phyloP scores from a whole-genome alignment of 2,113 vertebrate genomes.

The Rhinopomastus cyanomelas region DNA sequence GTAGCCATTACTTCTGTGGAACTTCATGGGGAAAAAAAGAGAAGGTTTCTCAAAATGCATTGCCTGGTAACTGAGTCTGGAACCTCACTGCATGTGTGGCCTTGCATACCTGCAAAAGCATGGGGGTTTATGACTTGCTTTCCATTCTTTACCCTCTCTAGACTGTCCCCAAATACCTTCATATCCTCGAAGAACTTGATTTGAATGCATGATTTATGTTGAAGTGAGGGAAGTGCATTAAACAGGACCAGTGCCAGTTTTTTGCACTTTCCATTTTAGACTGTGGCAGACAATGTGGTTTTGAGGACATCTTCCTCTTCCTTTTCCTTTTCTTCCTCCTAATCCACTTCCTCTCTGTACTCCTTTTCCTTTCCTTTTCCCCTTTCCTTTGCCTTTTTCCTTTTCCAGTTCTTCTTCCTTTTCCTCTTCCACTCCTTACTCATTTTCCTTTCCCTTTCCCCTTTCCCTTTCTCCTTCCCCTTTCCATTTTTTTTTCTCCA shows the following conservation, averaged over 20 bases:
- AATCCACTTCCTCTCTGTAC: no score
- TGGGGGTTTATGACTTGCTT: background rate
- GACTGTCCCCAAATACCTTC: background rate
- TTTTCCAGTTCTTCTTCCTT: background rate
- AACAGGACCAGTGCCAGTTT: background rate
- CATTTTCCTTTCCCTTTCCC: accelerated
- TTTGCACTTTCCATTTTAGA: background rate
- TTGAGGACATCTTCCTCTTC: background rate
- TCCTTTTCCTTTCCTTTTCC: background rate
- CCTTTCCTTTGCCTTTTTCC: background rate
- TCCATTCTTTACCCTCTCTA: background rate
- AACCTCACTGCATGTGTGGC: background rate
- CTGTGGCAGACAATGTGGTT: background rate
- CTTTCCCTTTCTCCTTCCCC: no score
- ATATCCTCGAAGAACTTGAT: background rate
- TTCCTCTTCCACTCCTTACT: background rate
- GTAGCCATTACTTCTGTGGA: background rate
- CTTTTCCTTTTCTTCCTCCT: background rate
- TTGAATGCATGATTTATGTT: background rate
- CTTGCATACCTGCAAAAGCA: background rate
- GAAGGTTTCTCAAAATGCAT: background rate
- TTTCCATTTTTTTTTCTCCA: background rate
- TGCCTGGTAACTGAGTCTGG: background rate
- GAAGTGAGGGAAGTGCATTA: background rate
- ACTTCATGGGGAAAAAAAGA: background rate